Conservation (phyloP, 2,797 vertebrate species). For the Syncerus caffer region DNA sequence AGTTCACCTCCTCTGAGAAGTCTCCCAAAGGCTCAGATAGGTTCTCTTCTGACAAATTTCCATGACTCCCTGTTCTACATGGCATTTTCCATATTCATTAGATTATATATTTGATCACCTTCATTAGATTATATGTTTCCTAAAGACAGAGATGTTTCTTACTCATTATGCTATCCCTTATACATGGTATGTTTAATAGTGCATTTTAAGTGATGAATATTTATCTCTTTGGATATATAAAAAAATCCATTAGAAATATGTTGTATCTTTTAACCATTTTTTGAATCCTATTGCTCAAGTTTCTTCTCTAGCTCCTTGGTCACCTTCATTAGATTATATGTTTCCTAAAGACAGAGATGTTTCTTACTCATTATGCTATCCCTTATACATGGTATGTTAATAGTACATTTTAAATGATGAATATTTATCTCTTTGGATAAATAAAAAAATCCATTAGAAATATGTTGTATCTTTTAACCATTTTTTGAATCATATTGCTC, state of each 20-base stretch:
- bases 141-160: neutral
- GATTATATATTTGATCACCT: neutral
- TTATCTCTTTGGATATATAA: neutral
- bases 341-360: neutral
- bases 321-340: neutral
- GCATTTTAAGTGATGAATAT: neutral
- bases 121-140: neutral
- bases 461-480: neutral
- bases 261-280: neutral
- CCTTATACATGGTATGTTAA: neutral
- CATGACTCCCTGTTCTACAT: neutral
- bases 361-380: neutral
- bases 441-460: constrained; percentile 19
- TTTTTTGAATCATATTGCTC: neutral
- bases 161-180: neutral
- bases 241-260: neutral
- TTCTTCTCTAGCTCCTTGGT: neutral
- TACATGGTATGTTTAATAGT: neutral
- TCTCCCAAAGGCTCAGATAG: neutral
- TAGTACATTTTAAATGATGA: neutral
- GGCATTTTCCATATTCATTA: neutral
- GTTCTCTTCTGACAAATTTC: neutral
- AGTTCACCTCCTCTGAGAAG: neutral
- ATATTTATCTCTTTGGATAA: neutral
- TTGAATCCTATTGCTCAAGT: neutral